These are phyloP conservation scores for Drosophila neotestacea DNA, from an alignment of 2,888 invertebrate genomes.

Conservation along the genomic window DNA sequence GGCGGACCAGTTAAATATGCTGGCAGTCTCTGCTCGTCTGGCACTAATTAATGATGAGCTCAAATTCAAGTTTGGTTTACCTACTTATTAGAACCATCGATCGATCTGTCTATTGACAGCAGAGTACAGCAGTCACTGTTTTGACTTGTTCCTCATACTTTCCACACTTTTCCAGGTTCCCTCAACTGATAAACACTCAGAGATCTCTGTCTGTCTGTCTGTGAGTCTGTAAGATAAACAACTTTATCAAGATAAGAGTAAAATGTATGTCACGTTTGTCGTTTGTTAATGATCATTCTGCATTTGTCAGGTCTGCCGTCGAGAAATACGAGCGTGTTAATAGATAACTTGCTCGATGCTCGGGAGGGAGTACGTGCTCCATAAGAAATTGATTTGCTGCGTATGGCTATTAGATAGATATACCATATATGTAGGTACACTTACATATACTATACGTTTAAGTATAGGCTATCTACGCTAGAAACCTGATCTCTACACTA, in stretches of 20 bases:
- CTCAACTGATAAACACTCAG: slow-evolving; percentile 43
- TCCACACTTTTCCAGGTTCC: slow-evolving; percentile 25
- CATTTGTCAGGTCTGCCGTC: slow-evolving; percentile 30
- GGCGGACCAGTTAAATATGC: slow-evolving; percentile 39
- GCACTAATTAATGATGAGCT: slow-evolving; percentile 57
- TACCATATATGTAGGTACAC: slow-evolving; percentile 10
- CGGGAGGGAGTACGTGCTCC: slow-evolving; percentile 54
- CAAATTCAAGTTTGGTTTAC: slow-evolving; percentile 51
- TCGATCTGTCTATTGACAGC: neutral
- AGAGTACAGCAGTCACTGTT: slow-evolving; percentile 22
- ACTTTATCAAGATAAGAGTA: slow-evolving; percentile 56
- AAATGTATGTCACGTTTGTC: slow-evolving; percentile 74
- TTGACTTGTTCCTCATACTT: slow-evolving; percentile 11
- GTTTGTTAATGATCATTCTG: slow-evolving; percentile 32
- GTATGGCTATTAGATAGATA: slow-evolving; percentile 46
- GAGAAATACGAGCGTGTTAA: slow-evolving; percentile 50
- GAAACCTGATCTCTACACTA: slow-evolving; percentile 50
- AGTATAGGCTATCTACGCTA: slow-evolving; percentile 6
- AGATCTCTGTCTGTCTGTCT: slow-evolving; percentile 15
- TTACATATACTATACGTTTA: slow-evolving; percentile 1
- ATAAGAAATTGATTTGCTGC: slow-evolving; percentile 61
- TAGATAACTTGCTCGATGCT: slow-evolving; percentile 15
- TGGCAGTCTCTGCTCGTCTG: slow-evolving; percentile 39
- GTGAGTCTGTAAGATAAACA: slow-evolving; percentile 37
- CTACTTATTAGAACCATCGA: slow-evolving; percentile 38